Conservation (phyloP, 2,888 invertebrate genomes). For the Parnassius glacialis region DNA sequence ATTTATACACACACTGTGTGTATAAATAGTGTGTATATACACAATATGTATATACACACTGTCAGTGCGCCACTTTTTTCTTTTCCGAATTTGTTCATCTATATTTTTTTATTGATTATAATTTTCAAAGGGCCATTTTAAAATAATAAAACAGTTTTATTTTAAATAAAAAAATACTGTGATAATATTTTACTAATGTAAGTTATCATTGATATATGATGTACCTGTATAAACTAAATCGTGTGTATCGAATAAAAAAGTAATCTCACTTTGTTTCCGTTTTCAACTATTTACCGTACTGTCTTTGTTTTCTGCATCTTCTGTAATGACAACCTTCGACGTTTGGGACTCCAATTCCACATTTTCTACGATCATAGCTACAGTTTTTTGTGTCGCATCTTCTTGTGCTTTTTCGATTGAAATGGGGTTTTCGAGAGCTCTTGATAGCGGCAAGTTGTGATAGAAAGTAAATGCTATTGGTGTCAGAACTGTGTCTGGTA, state of each 20-base stretch:
- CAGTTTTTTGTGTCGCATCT: constrained; percentile 30
- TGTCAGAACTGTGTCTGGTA: constrained; percentile 47
- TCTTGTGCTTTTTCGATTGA: constrained; percentile 47
- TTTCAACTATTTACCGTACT: neutral
- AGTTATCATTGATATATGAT: too few species aligned
- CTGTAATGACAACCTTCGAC: constrained; percentile 2
- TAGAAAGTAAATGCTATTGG: constrained; percentile 62
- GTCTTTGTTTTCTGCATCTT: constrained; percentile 19
- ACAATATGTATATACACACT: too few species aligned
- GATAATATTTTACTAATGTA: too few species aligned
- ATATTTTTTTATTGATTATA: too few species aligned
- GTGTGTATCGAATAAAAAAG: neutral
- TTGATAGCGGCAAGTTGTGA: constrained; percentile 60
- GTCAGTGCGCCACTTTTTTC: too few species aligned
- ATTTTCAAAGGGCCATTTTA: too few species aligned
- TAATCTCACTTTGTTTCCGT: neutral
- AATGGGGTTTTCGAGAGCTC: constrained; percentile 60
- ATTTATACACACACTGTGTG: too few species aligned
- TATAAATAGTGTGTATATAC: too few species aligned
- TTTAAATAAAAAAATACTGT: too few species aligned
- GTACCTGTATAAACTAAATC: too few species aligned
- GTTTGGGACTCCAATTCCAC: constrained; percentile 2
- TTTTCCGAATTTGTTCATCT: too few species aligned
- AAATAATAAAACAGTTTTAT: too few species aligned
- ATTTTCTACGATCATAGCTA: constrained; percentile 24